Evolutionary conservation across 2,797 vertebrate genomes (phyloP), one percentile per base, ranked within the genome.

Genomic region (Pangasius djambal): DNA sequence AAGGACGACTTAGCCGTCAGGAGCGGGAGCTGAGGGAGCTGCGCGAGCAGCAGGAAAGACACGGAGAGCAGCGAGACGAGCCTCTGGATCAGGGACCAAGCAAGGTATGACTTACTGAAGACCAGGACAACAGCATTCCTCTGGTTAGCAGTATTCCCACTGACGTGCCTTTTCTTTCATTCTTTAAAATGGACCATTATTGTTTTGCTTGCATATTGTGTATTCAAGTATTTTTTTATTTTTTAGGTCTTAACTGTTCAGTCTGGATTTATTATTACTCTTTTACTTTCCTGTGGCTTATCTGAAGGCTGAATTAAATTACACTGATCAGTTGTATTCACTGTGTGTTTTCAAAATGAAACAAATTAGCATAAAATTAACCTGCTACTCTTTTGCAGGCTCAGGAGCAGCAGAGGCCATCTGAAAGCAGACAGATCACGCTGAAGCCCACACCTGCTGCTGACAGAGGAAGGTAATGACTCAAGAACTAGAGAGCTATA

Each of bases 41-140:
- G 28, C 93, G 98, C 59, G 98, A 98, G 65, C 98, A 99, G n/a
- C 98, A 99, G 90, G 98, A 99, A 92, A 95, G 98, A 87, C 98
- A 90, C 0, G 91, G 90, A 55, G 91, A 92, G 8, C 94, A 96
- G 92, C 95, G 97, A 89, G 98, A 99, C 31, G 98, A 99, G 85
- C 92, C 96, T 20, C 97, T 96, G 0, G 98, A 99, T 90, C 96
- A 96, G 91, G 93, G 93, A n/a, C 95, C 95, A 59, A 95, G 94
- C 59, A 99, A 98, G 97, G 98, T 99, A 93, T n/a, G 28, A 3
- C 61, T 15, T 22, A 37, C 7, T 57, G 61, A 34, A 78, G 15
- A 77, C 18, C 31, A 78, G 16, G 57, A 44, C 5, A 83, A 59
- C 5, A 83, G 59, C 25, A 44, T 28, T 15, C 5, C 3, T 1